Base-by-base conservation (phyloP, 2,113 vertebrate genomes). In the Mesoclemmys tuberculata region DNA sequence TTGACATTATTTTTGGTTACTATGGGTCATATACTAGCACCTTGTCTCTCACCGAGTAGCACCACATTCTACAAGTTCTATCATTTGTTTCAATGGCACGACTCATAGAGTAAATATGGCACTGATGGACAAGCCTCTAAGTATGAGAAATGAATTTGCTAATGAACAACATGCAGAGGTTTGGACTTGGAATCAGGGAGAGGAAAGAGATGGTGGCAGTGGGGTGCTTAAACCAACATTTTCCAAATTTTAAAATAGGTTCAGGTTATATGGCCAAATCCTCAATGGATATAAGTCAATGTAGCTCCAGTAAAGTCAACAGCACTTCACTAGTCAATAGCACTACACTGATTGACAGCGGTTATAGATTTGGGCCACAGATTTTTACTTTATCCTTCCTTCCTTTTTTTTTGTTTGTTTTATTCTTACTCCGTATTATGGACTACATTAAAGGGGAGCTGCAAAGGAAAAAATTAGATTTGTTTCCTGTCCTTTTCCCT, bases 1-100 rank as follows among this genome's bases (percentile, higher is more conserved):
- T 46, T 95, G 80, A 90, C 31, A 86, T 93, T 94, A 80, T 27
- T 87, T 92, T 44, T 90, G 80, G 88, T 92, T 89, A 58, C 55
- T 13, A 14, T 11, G 64, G 77, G 46, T 35, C 64, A 1, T 46
- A 64, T 38, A 52, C 71, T 90, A 48, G 12, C 68, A 80, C 58
- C 64, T 90, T 89, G 81, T 61, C 68, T 85, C 46, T 84, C 93
- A 24, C 7, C 71, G 83, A 92, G 61, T 16, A 58, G 87, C 31
- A n/a, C 35, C 31, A 35, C 35, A n/a, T 2, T 2, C 61, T 18
- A 4, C 18, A 68, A 68, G 18, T 68, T 68, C 16, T n/a, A 90
- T 22, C 71, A 27, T 75, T 75, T 75, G 71, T 92, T 93, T 74
- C 87, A 94, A 3, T 49, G 85, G n/a, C 41, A 44, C 51, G 56